Percentiles rank a stretch among this genome's conserved stretches.
Conservation (phyloP, 2,888 invertebrate genomes). For the Andrena trimmerana region DNA sequence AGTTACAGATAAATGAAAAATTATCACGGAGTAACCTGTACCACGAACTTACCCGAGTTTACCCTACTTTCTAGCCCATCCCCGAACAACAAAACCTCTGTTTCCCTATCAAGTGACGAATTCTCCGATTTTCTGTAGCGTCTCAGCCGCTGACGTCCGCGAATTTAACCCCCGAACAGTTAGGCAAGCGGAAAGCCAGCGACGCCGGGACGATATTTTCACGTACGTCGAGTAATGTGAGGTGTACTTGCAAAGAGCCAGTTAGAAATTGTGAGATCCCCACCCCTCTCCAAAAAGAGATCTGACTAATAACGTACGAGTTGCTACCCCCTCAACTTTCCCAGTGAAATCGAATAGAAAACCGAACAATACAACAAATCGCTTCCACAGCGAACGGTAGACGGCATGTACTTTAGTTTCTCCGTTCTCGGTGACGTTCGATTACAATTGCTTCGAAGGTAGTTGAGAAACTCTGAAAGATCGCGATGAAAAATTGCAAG, state of each 20-base stretch:
- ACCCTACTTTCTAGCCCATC: too few relatives aligned
- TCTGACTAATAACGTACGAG: conserved; percentile 37
- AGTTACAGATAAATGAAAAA: too few relatives aligned
- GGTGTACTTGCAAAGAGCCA: conserved; percentile 33
- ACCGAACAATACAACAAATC: neutral
- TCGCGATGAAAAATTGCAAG: too few relatives aligned
- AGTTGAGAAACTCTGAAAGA: too few relatives aligned
- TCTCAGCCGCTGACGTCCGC: conserved; percentile 51
- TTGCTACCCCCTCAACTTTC: neutral
- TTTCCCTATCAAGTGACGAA: conserved; percentile 46
- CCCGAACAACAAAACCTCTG: neutral
- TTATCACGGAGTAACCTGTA: too few relatives aligned
- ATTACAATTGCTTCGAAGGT: neutral
- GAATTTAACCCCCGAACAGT: conserved; percentile 59
- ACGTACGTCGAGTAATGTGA: conserved; percentile 54
- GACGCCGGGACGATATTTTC: conserved; percentile 52
- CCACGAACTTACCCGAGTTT: too few relatives aligned
- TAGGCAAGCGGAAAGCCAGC: conserved; percentile 51
- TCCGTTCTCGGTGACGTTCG: neutral
- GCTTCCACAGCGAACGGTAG: neutral
- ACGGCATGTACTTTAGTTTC: neutral
- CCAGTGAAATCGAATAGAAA: neutral
- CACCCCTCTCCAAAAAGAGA: neutral
- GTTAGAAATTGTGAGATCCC: conserved; percentile 22
- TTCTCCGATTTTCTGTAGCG: conserved; percentile 58